Conservation (phyloP, 2,888 invertebrate genomes). For the Pecten maximus region DNA sequence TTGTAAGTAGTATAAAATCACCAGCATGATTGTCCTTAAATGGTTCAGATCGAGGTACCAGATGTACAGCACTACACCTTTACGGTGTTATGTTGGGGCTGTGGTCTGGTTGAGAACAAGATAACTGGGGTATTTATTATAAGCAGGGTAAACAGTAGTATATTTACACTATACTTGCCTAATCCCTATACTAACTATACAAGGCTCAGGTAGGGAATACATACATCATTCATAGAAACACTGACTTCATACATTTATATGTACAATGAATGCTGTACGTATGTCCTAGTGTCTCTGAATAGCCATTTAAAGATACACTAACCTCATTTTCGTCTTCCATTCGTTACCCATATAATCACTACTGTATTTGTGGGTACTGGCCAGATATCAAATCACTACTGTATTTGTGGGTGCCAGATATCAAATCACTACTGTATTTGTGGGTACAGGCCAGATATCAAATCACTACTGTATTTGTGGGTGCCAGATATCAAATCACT, state of each 20-base stretch:
- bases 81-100: background rate
- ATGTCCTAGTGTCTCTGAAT: too few species aligned
- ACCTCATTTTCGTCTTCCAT: too few species aligned
- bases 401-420: too few species aligned
- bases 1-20: background rate
- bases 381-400: too few species aligned
- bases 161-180: background rate
- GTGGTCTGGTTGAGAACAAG: background rate
- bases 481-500: too few species aligned
- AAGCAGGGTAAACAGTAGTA: background rate
- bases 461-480: too few species aligned
- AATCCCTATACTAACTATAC: background rate
- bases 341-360: too few species aligned
- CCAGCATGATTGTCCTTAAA: background rate
- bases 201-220: background rate
- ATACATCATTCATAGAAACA: background rate
- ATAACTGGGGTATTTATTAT: background rate
- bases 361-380: too few species aligned
- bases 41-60: background rate
- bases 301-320: too few species aligned
- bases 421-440: too few species aligned
- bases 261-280: background rate
- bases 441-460: too few species aligned
- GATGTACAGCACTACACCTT: background rate
- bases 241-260: background rate